Evolutionary conservation across 2,888 invertebrate species (phyloP).

Genomic region (Leptopilina drosophilae): DNA sequence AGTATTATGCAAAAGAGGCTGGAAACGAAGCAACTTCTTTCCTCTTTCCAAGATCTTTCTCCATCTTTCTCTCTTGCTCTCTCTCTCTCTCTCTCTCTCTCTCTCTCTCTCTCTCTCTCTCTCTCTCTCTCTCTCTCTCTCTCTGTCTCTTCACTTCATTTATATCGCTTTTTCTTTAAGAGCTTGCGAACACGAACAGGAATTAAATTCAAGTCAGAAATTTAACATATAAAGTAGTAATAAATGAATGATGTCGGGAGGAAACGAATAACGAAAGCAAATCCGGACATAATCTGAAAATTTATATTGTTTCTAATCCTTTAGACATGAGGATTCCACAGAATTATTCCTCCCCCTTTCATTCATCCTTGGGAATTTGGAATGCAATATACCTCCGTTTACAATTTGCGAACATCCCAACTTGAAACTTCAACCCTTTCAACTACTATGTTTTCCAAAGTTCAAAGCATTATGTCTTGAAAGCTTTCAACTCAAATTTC

Average conservation of each 20-base stretch:
- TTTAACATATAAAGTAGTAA: constrained; percentile 6
- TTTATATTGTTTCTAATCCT: constrained; percentile 21
- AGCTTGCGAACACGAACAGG: constrained; percentile 4
- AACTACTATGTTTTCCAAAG: constrained; percentile 26
- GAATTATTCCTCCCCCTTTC: constrained; percentile 14
- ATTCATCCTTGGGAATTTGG: constrained; percentile 16
- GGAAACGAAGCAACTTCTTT: constrained; percentile 26
- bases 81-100: background rate
- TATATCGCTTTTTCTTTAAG: background rate
- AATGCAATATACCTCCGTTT: constrained; percentile 34
- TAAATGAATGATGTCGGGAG: constrained; percentile 10
- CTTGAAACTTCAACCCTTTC: constrained; percentile 22
- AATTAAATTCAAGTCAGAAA: constrained; percentile 9
- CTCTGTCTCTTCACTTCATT: background rate
- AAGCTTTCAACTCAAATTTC: constrained; percentile 32
- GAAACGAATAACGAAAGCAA: constrained; percentile 16
- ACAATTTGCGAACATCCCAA: constrained; percentile 11
- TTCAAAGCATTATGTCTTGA: constrained; percentile 26
- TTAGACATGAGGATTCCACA: constrained; percentile 1
- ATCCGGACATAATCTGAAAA: constrained; percentile 21
- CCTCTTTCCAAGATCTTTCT: background rate
- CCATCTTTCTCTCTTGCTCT: too few relatives aligned
- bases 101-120: constrained; percentile 1
- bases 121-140: background rate
- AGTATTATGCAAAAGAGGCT: constrained; percentile 21